Conservation (phyloP, 2,888 invertebrate species). For the Eupeodes latifasciatus region DNA sequence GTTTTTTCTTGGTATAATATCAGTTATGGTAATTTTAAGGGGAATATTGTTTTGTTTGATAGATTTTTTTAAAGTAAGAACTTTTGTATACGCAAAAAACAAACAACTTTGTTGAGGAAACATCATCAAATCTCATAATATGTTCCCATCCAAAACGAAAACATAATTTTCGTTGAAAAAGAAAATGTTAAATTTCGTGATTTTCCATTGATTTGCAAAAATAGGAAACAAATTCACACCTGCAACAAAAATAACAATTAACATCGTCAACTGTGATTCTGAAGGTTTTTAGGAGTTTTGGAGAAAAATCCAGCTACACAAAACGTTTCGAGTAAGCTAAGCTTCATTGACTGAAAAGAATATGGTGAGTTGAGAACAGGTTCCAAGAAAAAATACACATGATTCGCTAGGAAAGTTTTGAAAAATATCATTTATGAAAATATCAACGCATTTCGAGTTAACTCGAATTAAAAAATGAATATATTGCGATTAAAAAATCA, state of each 20-base stretch:
- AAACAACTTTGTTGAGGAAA: slow-evolving; percentile 4
- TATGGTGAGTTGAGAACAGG: no score
- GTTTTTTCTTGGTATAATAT: slow-evolving; percentile 50
- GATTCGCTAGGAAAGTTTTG: neutral
- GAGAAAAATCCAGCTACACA: neutral
- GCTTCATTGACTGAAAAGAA: neutral
- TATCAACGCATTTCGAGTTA: neutral
- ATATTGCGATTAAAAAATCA: neutral
- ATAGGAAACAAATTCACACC: neutral
- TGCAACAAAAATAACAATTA: neutral
- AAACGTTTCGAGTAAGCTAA: neutral
- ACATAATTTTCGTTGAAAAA: neutral
- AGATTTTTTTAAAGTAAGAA: slow-evolving; percentile 12
- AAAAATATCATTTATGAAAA: no score
- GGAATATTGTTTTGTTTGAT: slow-evolving; percentile 29
- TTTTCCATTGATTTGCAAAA: neutral
- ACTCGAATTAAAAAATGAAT: neutral
- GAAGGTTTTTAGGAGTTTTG: neutral
- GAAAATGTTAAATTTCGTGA: neutral
- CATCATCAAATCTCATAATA: slow-evolving; percentile 30
- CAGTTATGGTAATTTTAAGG: slow-evolving; percentile 29
- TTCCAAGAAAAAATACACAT: no score
- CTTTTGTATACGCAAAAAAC: slow-evolving; percentile 43
- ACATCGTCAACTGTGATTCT: neutral
- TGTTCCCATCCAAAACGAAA: slow-evolving; percentile 9